Evolutionary conservation across 1,140 invertebrate genomes (phyloP).

Genomic region (Lepidurus apus): DNA sequence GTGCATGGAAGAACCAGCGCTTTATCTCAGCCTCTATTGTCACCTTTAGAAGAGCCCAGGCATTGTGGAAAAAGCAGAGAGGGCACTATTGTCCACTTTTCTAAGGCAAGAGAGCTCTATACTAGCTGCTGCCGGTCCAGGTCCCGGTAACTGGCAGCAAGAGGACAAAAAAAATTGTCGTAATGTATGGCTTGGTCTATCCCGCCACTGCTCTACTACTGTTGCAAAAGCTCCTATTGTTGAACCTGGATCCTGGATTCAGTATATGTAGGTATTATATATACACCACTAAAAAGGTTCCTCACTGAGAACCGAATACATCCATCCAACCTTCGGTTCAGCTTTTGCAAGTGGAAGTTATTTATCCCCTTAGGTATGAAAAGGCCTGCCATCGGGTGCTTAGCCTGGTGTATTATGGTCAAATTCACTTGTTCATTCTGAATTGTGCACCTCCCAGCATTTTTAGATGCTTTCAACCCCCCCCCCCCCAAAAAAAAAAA

Average conservation of each 20-base stretch:
- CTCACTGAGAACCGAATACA: background rate
- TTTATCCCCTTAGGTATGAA: too few relatives aligned
- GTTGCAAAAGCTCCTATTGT: background rate
- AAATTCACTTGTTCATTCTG: too few relatives aligned
- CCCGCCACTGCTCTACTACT: background rate
- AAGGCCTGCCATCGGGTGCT: too few relatives aligned
- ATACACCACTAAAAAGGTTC: background rate
- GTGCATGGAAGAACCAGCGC: background rate
- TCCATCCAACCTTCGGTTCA: too few relatives aligned
- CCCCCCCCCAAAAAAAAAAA: too few relatives aligned
- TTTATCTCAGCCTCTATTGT: slow-evolving; percentile 6
- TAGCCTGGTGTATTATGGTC: too few relatives aligned
- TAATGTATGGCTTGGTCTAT: background rate
- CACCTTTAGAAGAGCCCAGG: slow-evolving; percentile 2
- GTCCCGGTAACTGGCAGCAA: background rate
- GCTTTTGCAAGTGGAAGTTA: too few relatives aligned
- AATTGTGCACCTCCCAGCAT: too few relatives aligned
- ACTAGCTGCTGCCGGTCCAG: background rate
- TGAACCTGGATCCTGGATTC: background rate
- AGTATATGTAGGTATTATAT: background rate
- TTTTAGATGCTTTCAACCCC: too few relatives aligned
- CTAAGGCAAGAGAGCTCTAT: background rate
- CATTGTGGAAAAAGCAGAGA: slow-evolving; percentile 12
- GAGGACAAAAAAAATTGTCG: background rate
- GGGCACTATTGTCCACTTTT: slow-evolving; percentile 7